Evolutionary conservation across 2,888 invertebrate species (phyloP), one percentile per base, ranked within the genome.

Genomic region (Prionchulus punctatus): DNA sequence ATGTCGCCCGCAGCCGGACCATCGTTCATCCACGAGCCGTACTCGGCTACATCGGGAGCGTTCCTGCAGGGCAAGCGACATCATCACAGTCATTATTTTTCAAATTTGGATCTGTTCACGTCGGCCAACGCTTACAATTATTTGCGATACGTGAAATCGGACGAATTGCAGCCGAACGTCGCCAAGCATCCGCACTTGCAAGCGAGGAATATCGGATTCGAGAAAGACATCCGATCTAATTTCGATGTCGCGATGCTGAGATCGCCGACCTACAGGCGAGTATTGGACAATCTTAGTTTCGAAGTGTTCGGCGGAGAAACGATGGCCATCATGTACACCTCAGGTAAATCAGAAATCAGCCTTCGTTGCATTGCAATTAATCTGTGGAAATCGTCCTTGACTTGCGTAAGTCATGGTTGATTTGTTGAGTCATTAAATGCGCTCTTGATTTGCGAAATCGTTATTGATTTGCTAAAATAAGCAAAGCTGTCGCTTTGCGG

Each of bases 261-360:
- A 59, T 28, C 62, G 60, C 60, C 66, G 0, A 78, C 62, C 2
- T 75, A 81, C 21, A 61, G 64, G 4, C 62, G 67, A 43, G 71
- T 82, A 15, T 77, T 85, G 1, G 81, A 85, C 52, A 83, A 83
- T 2, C 78, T 91, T 7, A 85, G 86, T 30, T 81, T 91, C 64
- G 91, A 92, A 73, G 84, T 85, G 28, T 82, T 85, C 62, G 89
- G 88, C 0, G 89, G 90, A 1, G 91, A 92, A 74, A 80, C 91
- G 48, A 76, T 91, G 65, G 90, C 89, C 1, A 80, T 92, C 26
- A 81, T 92, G 81, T 84, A 90, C 1, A 91, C 91, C 0, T 69
- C 69, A 50, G 74, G 75, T 75, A 58, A n/a, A n/a, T n/a, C n/a
- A n/a, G n/a, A n/a, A n/a, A n/a, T n/a, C n/a, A n/a, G n/a, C n/a